Percentiles rank a stretch among this genome's conserved stretches.
Conservation (phyloP, 2,888 invertebrate genomes). For the Agrotis ipsilon region DNA sequence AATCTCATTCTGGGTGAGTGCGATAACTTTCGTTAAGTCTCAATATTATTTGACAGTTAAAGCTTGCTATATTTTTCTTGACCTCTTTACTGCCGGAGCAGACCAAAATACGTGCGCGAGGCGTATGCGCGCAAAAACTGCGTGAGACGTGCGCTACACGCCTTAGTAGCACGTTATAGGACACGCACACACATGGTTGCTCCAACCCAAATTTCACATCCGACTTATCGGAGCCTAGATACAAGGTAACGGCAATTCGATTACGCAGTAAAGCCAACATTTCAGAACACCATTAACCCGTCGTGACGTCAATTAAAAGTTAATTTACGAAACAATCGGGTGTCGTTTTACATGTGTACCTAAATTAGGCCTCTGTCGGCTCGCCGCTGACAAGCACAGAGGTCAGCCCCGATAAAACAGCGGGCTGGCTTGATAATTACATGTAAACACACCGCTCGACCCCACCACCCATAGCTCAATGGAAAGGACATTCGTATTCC, state of each 20-base stretch:
- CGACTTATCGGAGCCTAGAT: background rate
- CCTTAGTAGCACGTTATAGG: no score
- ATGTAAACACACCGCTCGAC: slow-evolving; percentile 76
- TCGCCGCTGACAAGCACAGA: slow-evolving; percentile 64
- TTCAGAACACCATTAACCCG: slow-evolving; percentile 28
- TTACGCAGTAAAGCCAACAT: slow-evolving; percentile 1
- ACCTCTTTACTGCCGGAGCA: background rate
- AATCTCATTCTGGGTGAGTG: background rate
- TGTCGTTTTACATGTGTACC: slow-evolving; percentile 74
- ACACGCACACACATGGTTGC: background rate
- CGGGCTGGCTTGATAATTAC: slow-evolving; percentile 78
- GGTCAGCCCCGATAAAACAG: slow-evolving; percentile 78
- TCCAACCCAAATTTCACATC: background rate
- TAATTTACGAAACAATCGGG: slow-evolving; percentile 68
- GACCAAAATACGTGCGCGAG: background rate
- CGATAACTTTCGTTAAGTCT: background rate
- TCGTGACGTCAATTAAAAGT: slow-evolving; percentile 61
- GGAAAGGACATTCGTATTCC: slow-evolving; percentile 55
- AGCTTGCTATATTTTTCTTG: background rate
- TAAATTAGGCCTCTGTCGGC: slow-evolving; percentile 77
- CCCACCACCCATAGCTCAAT: slow-evolving; percentile 50
- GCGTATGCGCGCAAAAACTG: background rate
- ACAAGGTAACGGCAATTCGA: background rate
- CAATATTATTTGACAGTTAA: background rate
- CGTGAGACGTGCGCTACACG: no score